Evolutionary conservation across 2,797 vertebrate genomes (phyloP).

Genomic region (Molossus molossus): DNA sequence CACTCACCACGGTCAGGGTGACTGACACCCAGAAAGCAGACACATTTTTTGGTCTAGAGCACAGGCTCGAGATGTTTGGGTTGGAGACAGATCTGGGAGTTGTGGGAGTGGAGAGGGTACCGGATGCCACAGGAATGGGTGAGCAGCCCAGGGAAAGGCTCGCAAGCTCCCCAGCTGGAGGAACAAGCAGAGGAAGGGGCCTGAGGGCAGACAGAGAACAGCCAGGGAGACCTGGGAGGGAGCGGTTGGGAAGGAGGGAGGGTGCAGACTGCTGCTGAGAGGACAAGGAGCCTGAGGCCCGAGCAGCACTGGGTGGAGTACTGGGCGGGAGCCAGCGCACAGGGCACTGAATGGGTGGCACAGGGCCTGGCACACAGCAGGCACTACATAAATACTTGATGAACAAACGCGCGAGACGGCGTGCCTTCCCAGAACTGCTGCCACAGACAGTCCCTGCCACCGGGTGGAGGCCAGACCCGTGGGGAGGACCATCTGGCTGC

Average conservation of each 20-base stretch:
- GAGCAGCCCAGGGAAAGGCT: not conserved
- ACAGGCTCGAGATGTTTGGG: not conserved
- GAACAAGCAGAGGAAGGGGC: not conserved
- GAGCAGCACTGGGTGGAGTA: not conserved
- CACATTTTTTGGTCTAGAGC: not conserved
- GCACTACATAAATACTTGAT: constrained; percentile 73
- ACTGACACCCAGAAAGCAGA: not conserved
- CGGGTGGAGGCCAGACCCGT: constrained; percentile 24
- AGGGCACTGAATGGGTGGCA: constrained; percentile 13
- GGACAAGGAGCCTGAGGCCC: not conserved
- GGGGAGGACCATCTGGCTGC: constrained; percentile 54
- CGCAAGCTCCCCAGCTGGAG: not conserved
- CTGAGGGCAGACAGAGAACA: not conserved
- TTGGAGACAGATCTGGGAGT: not conserved
- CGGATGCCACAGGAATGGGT: not conserved
- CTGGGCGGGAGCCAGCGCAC: not conserved
- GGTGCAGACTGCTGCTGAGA: not conserved
- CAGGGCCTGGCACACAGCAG: not conserved
- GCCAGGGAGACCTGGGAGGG: not conserved
- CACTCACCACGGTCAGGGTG: not conserved
- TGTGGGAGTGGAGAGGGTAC: not conserved
- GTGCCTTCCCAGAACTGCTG: constrained; percentile 72
- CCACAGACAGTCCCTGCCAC: not conserved
- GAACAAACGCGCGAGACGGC: not conserved
- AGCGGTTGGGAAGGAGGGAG: not conserved